These are phyloP conservation scores for Iguana delicatissima DNA, from an alignment of 2,797 vertebrate genomes.

Conservation along the genomic window DNA sequence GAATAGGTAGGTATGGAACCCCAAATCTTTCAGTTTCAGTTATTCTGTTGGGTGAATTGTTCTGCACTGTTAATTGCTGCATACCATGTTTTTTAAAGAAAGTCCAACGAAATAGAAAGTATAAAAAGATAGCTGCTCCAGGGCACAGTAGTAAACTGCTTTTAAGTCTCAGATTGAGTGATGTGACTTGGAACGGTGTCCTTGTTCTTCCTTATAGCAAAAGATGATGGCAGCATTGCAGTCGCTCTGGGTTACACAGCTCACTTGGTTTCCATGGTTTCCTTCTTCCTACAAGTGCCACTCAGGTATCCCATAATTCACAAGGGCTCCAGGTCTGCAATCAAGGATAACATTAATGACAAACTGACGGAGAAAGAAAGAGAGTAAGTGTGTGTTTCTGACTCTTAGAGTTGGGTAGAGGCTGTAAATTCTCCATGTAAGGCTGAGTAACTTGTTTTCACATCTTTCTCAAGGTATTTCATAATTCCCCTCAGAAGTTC, in stretches of 20 bases:
- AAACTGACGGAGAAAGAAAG: conserved; percentile 95
- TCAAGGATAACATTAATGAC: conserved; percentile 98
- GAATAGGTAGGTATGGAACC: neutral
- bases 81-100: neutral
- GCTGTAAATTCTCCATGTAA: neutral
- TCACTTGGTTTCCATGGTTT: conserved; percentile 98
- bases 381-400: conserved; percentile 89
- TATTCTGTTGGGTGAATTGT: too few species aligned
- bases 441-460: neutral
- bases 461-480: neutral
- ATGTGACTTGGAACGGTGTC: neutral
- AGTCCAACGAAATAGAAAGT: too few species aligned
- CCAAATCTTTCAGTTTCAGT: neutral
- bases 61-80: neutral
- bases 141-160: fast-evolving
- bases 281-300: conserved; percentile 97
- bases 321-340: conserved; percentile 95
- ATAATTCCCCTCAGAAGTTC: neutral
- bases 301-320: conserved; percentile 97
- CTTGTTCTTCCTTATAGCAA: conserved; percentile 83
- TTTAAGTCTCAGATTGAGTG: neutral
- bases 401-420: neutral
- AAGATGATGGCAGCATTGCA: conserved; percentile 95
- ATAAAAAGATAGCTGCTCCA: too few species aligned
- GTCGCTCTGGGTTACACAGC: conserved; percentile 97